phyloP scores from a whole-genome alignment of 2,797 vertebrate genomes.

The Lemur catta region DNA sequence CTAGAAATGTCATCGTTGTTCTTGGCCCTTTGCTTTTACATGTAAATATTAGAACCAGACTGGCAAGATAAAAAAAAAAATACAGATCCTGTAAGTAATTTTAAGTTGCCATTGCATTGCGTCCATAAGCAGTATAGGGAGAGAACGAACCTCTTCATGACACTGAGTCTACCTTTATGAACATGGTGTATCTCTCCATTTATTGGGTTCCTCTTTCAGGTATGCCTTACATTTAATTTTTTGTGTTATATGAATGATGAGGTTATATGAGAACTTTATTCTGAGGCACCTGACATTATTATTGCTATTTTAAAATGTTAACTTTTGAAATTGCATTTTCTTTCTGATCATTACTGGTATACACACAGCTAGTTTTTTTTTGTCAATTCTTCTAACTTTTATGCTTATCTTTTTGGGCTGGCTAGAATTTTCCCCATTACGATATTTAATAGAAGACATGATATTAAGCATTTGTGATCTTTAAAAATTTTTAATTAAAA shows the following conservation, averaged over 20 bases:
- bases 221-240: neutral
- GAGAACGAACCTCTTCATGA: neutral
- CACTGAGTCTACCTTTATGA: neutral
- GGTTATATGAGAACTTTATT: neutral
- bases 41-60: neutral
- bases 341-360: neutral
- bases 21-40: neutral
- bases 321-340: neutral
- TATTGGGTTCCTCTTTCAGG: neutral
- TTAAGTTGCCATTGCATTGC: neutral
- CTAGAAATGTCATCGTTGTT: neutral
- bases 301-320: neutral
- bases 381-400: neutral
- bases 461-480: neutral
- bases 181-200: neutral
- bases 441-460: neutral
- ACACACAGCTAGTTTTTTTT: neutral
- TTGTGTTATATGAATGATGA: neutral
- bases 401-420: neutral
- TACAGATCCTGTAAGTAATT: neutral
- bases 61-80: neutral
- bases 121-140: neutral
- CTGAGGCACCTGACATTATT: neutral
- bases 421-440: neutral
- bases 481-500: neutral